Evolutionary conservation across 2,113 vertebrate genomes (phyloP).

Genomic region (Poeciliopsis retropinna): DNA sequence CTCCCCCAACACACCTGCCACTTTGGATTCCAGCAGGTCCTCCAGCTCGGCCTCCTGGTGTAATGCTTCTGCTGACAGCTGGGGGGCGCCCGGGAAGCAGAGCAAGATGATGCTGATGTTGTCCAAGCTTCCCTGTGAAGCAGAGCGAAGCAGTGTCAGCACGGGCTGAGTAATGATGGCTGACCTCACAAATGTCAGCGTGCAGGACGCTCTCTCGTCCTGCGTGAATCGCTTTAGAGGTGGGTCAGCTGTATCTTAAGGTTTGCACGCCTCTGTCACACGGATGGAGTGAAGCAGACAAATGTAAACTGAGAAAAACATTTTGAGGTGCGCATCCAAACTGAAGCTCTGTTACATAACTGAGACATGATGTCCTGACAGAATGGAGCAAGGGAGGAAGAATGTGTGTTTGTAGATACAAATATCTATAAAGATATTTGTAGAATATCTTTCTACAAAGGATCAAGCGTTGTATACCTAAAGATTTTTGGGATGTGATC

Average conservation of each 20-base stretch:
- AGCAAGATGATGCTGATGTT: slow-evolving; percentile 87
- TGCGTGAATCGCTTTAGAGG: slow-evolving; percentile 20
- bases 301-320: slow-evolving; percentile 52
- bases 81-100: slow-evolving; percentile 84
- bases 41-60: slow-evolving; percentile 81
- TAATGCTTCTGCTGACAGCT: slow-evolving; percentile 80
- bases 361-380: slow-evolving; percentile 39
- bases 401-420: slow-evolving; percentile 4
- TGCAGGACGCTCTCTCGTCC: neutral
- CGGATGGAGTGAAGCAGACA: slow-evolving; percentile 30
- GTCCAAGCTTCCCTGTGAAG: slow-evolving; percentile 84
- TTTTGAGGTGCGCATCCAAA: slow-evolving; percentile 70
- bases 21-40: slow-evolving; percentile 79
- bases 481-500: slow-evolving; percentile 9
- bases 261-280: slow-evolving; percentile 19
- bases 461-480: neutral
- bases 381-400: slow-evolving; percentile 12
- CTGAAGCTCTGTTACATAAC: slow-evolving; percentile 66
- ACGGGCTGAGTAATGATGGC: slow-evolving; percentile 29
- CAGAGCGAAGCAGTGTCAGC: slow-evolving; percentile 5
- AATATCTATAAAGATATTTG: too few species aligned
- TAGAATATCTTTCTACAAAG: neutral
- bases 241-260: slow-evolving; percentile 19
- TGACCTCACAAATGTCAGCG: slow-evolving; percentile 38
- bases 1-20: slow-evolving; percentile 71